Evolutionary conservation across 1,140 invertebrate species (phyloP).

Genomic region (Agrypnia vestita): DNA sequence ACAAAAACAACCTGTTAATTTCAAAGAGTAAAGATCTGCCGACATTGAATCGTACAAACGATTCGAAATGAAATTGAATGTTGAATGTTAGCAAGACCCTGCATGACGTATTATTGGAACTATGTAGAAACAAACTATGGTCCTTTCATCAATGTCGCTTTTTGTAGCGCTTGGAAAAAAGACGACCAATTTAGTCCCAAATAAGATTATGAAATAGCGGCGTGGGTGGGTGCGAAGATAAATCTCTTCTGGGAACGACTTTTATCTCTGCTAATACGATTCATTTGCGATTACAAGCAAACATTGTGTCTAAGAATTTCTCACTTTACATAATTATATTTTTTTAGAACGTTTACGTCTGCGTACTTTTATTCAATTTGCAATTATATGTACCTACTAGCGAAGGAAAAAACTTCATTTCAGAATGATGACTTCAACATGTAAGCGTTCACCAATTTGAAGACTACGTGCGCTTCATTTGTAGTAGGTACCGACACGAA

Average conservation of each 20-base stretch:
- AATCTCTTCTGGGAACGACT: conserved; percentile 20
- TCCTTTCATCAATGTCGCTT: conserved; percentile 42
- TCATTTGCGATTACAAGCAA: conserved; percentile 8
- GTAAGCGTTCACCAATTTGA: too few species aligned
- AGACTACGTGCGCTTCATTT: too few species aligned
- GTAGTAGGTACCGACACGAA: too few species aligned
- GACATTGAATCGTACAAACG: too few species aligned
- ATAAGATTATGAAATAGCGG: conserved; percentile 34
- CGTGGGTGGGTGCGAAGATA: conserved; percentile 35
- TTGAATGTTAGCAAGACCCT: neutral
- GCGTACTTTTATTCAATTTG: too few species aligned
- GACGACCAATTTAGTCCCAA: conserved; percentile 29
- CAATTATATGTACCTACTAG: too few species aligned
- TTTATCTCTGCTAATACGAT: conserved; percentile 26
- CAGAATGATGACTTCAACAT: too few species aligned
- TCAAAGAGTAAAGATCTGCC: too few species aligned
- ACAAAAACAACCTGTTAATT: too few species aligned
- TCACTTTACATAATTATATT: conserved; percentile 28
- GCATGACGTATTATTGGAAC: neutral
- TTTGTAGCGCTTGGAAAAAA: conserved; percentile 27
- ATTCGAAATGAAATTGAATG: too few species aligned
- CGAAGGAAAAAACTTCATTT: too few species aligned
- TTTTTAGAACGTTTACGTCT: neutral
- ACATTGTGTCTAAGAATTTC: neutral
- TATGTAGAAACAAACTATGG: conserved; percentile 5